phyloP scores from a whole-genome alignment of 2,888 invertebrate genomes.

The Nephrotoma guestfalica region DNA sequence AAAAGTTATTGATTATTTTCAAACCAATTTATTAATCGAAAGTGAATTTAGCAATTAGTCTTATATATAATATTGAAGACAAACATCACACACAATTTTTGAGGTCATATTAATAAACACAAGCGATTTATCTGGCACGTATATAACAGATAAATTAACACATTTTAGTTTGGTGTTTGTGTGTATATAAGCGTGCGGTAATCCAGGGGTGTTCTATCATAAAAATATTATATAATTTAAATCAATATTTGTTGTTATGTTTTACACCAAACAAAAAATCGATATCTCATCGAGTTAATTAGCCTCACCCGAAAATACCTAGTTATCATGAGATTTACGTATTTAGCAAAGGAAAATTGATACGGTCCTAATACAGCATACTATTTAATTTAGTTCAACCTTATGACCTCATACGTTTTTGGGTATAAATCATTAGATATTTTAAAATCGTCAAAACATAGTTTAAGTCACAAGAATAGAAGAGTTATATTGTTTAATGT shows the following conservation, averaged over 20 bases:
- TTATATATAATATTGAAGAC: background rate
- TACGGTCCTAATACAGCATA: background rate
- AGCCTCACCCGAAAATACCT: background rate
- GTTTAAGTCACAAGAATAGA: background rate
- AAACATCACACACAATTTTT: background rate
- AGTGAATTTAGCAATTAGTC: background rate
- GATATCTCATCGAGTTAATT: background rate
- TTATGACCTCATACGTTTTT: background rate
- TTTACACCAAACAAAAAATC: background rate
- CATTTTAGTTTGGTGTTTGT: background rate
- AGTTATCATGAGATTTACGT: background rate
- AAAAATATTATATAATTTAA: background rate
- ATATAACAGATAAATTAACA: background rate
- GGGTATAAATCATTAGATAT: background rate
- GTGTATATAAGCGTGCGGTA: background rate
- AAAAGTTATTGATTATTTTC: background rate
- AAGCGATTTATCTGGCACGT: background rate
- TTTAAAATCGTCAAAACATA: background rate
- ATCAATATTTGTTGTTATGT: background rate
- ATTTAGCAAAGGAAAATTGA: background rate
- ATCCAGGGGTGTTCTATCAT: background rate
- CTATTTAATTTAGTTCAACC: background rate
- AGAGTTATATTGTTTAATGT: background rate
- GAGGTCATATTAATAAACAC: background rate
- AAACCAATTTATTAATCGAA: background rate